phyloP scores from a whole-genome alignment of 2,113 vertebrate species.

The Stegastes partitus region DNA sequence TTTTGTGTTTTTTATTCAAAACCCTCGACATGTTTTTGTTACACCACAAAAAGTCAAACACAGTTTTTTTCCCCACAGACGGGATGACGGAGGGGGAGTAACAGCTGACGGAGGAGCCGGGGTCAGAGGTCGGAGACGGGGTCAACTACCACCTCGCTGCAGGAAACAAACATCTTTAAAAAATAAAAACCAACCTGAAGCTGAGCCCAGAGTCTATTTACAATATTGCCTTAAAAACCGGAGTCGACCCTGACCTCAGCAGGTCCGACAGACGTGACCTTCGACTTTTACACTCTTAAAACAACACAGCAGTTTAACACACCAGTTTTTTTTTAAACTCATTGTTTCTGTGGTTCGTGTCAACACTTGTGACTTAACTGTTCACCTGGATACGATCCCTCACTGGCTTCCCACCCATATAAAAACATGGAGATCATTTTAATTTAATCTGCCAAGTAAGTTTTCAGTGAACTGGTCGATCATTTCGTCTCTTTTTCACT shows the following conservation, averaged over 20 bases:
- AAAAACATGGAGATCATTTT: too few species aligned
- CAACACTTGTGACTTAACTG: too few species aligned
- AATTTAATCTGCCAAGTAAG: too few species aligned
- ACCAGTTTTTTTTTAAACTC: too few species aligned
- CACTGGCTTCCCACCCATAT: not conserved
- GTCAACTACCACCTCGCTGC: conserved; percentile 37
- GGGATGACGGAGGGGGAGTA: conserved; percentile 1
- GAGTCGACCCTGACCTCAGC: conserved; percentile 26
- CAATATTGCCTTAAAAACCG: conserved; percentile 58
- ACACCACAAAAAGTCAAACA: conserved; percentile 62
- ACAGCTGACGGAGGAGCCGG: conserved; percentile 22
- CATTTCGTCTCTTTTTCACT: too few species aligned
- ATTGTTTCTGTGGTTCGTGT: not conserved
- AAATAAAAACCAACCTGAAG: conserved; percentile 53
- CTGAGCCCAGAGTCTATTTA: conserved; percentile 54
- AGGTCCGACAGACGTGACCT: conserved; percentile 23
- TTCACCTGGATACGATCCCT: not conserved
- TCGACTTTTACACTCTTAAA: conserved; percentile 36
- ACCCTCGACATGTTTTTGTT: conserved; percentile 41
- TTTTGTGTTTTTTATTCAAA: conserved; percentile 64
- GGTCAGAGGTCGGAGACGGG: conserved; percentile 46
- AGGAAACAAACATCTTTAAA: conserved; percentile 15
- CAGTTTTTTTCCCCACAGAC: conserved; percentile 28
- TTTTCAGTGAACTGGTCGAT: too few species aligned
- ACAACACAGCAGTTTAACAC: not conserved